phyloP scores from a whole-genome alignment of 2,113 vertebrate species.

The Urocynchramus pylzowi region DNA sequence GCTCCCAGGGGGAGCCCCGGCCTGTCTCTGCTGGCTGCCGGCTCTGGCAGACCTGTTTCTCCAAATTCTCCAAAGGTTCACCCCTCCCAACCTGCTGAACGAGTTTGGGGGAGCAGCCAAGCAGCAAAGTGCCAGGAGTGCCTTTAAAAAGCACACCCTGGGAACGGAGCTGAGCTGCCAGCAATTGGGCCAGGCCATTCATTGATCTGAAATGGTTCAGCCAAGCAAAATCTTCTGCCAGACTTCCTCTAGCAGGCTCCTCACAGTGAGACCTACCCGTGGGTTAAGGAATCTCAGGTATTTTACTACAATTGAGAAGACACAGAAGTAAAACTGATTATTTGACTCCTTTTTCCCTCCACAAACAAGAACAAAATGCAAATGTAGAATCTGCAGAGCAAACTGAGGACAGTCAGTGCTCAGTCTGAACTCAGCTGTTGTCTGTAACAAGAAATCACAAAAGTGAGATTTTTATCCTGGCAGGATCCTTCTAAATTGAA shows the following conservation, averaged over 20 bases:
- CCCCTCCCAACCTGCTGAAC: not conserved
- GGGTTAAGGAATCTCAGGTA: not conserved
- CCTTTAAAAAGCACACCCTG: not conserved
- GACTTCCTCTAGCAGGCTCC: not conserved
- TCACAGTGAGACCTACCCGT: accelerated
- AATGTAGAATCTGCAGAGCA: not conserved
- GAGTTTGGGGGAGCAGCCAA: not conserved
- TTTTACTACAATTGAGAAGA: not conserved
- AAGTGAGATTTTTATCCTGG: not conserved
- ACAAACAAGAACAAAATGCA: not conserved
- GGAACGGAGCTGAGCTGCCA: not conserved
- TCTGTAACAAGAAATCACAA: not conserved
- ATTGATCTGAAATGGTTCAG: not conserved
- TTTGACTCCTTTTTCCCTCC: accelerated
- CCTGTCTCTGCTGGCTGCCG: not conserved
- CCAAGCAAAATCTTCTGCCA: not conserved
- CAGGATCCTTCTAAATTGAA: not conserved
- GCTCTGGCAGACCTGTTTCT: not conserved
- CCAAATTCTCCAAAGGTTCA: not conserved
- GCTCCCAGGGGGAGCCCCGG: not conserved
- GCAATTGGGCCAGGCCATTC: not conserved
- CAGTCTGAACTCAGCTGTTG: not conserved
- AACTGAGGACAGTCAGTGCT: not conserved
- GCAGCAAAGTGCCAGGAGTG: not conserved
- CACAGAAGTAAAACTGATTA: not conserved